These are phyloP conservation scores for Halesus radiatus DNA, from an alignment of 1,140 invertebrate species.

Conservation along the genomic window DNA sequence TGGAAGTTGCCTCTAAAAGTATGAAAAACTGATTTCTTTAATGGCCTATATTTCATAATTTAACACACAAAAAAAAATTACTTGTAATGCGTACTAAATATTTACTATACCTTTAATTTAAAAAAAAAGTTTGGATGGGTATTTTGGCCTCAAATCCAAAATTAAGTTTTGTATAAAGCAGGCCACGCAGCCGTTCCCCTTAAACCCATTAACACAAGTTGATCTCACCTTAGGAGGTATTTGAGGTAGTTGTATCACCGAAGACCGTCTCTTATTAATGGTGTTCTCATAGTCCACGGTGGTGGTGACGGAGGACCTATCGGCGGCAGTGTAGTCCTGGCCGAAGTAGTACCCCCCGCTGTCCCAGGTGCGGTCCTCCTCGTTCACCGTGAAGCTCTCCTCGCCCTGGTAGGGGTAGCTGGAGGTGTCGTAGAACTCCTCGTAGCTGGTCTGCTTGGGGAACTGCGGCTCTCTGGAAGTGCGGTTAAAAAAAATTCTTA, in stretches of 20 bases:
- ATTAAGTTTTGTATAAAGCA: too few species aligned
- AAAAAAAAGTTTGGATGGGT: too few species aligned
- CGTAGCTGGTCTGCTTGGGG: conserved; percentile 67
- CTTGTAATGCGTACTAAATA: too few species aligned
- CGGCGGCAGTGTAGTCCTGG: conserved; percentile 64
- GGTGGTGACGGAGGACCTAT: conserved; percentile 61
- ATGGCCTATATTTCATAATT: too few species aligned
- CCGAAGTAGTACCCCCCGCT: conserved; percentile 73
- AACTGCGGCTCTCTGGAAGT: conserved; percentile 47
- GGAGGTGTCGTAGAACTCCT: conserved; percentile 72
- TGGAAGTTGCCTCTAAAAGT: too few species aligned
- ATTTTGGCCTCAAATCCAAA: too few species aligned
- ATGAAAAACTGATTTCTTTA: too few species aligned
- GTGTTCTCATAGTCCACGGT: conserved; percentile 59
- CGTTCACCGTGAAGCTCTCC: conserved; percentile 74
- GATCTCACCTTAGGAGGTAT: conserved; percentile 61
- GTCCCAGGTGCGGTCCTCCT: conserved; percentile 79
- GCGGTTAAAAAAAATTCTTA: too few species aligned
- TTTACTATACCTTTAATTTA: too few species aligned
- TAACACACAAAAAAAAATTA: too few species aligned
- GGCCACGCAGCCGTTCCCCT: too few species aligned
- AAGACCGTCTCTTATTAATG: conserved; percentile 67
- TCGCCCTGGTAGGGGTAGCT: conserved; percentile 69
- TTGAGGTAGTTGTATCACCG: conserved; percentile 68
- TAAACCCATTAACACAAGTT: too few species aligned